Evolutionary conservation across 2,797 vertebrate genomes (phyloP).

Genomic region (Pteronotus mesoamericanus): DNA sequence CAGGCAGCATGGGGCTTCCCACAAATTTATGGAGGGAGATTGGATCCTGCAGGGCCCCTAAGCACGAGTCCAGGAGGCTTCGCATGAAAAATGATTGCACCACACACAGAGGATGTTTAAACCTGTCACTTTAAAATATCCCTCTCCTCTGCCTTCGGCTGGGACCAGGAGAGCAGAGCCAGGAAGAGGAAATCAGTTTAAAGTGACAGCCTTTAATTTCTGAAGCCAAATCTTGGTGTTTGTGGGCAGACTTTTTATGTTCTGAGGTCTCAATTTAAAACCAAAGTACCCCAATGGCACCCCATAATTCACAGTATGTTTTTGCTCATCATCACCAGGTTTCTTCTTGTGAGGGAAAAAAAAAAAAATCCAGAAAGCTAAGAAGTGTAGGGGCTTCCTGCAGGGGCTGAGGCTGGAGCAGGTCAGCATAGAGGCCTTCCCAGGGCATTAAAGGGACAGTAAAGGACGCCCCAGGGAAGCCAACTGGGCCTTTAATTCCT

Average conservation of each 20-base stretch:
- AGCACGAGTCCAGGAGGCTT: conserved; percentile 16
- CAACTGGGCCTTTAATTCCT: not conserved
- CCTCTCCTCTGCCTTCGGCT: not conserved
- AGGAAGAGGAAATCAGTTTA: conserved; percentile 30
- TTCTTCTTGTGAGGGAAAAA: not conserved
- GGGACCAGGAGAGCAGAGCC: not conserved
- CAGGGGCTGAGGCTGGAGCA: not conserved
- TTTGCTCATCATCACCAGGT: not conserved
- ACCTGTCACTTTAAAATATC: conserved; percentile 61
- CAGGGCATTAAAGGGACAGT: not conserved
- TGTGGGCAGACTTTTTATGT: not conserved
- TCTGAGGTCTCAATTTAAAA: conserved; percentile 39
- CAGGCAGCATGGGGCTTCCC: not conserved
- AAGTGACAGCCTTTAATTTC: conserved; percentile 56
- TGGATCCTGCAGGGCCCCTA: conserved; percentile 23
- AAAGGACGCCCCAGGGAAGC: not conserved
- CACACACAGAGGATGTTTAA: conserved; percentile 48
- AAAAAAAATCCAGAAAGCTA: not conserved
- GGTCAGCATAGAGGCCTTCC: not conserved
- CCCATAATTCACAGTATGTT: not conserved
- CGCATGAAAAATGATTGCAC: conserved; percentile 38
- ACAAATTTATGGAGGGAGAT: conserved; percentile 39
- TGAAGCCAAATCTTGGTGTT: not conserved
- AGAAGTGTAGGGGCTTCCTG: not conserved
- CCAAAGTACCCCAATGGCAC: not conserved